Evolutionary conservation across 2,888 invertebrate genomes (phyloP), one percentile per base, ranked within the genome.

Genomic region (Xanthia togata): DNA sequence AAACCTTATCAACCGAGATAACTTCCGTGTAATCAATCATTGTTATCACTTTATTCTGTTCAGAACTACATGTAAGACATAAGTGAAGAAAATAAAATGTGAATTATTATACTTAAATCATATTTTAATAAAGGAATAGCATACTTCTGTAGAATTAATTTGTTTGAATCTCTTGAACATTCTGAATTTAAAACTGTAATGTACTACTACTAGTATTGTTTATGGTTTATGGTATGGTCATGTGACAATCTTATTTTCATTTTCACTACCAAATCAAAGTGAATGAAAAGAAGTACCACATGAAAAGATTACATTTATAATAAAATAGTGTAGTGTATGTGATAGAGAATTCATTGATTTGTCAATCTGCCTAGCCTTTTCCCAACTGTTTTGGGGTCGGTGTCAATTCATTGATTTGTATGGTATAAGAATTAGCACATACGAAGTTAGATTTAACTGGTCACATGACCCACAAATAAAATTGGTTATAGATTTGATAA

Each of bases 11-110:
- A 76, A 68, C 9, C 59, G n/a, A 75, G 84, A 86, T 87, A 88
- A 79, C 70, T 82, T 78, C 71, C 79, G 76, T 85, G 87, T 79
- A 87, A 90, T 89, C 85, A 88, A 90, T 89, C 85, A 88, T 70
- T 86, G 71, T 89, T 90, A 92, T 90, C 92, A 87, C 68, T 83
- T 78, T 63, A 82, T 76, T 81, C 70, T 67, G 59, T 74, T 44
- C 50, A 0, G 44, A 35, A 76, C 44, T 55, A 72, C 8, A 65
- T 73, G 59, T 50, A 47, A 78, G 41, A 76, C 47, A 35, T 53
- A 60, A 31, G 23, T 62, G 47, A 55, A 74, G 3, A 73, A 73
- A 59, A 57, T 50, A 12, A 62, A 38, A 44, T 67, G n/a, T 68
- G 55, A 65, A 35, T 35, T 78, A 44, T 3, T n/a, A n/a, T n/a